A percentile compares a stretch with the other conserved stretches of the same genome.
Conservation (phyloP, 2,888 invertebrate genomes). For the Opisthograptis luteolata region DNA sequence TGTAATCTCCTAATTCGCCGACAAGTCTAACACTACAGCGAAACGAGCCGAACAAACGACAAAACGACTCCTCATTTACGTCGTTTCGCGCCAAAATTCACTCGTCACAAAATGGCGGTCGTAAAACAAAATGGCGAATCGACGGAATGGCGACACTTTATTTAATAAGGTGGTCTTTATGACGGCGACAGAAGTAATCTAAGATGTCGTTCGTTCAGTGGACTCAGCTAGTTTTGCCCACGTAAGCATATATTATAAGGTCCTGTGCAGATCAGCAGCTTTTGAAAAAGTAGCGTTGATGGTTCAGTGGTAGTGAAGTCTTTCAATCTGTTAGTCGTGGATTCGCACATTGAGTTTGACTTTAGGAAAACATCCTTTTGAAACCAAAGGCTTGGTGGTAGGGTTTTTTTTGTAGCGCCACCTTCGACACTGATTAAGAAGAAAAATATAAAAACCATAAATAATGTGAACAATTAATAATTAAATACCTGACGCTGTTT, state of each 20-base stretch:
- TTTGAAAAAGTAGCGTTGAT: no score
- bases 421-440: no score
- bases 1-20: no score
- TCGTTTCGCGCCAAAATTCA: conserved; percentile 46
- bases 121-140: conserved; percentile 53
- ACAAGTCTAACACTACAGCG: neutral
- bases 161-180: conserved; percentile 39
- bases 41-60: neutral
- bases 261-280: neutral
- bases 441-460: no score
- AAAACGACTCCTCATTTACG: conserved; percentile 31
- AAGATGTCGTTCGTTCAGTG: conserved; percentile 25
- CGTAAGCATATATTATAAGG: conserved; percentile 1
- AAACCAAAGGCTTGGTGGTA: no score
- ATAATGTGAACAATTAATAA: no score
- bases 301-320: no score
- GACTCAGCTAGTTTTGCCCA: conserved; percentile 2
- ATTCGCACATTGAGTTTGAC: no score
- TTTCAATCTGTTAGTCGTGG: no score
- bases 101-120: conserved; percentile 51
- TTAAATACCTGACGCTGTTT: no score
- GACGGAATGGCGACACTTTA: conserved; percentile 40
- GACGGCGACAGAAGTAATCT: conserved; percentile 33
- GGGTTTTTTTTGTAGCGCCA: no score
- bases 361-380: no score